Evolutionary conservation across 2,113 vertebrate genomes (phyloP).

Genomic region (Pao palembangensis): DNA sequence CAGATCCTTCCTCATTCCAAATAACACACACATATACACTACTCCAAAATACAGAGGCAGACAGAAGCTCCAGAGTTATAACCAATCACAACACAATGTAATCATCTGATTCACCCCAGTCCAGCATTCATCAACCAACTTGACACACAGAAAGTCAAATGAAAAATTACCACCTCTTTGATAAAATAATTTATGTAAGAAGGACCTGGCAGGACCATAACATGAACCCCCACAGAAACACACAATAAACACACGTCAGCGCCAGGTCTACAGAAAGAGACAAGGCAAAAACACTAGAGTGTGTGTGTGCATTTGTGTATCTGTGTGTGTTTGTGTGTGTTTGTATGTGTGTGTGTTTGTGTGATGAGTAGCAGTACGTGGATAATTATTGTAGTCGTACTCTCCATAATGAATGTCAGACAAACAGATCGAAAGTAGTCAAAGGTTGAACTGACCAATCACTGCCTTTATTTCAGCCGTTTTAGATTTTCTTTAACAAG

Average conservation of each 20-base stretch:
- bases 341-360: not conserved
- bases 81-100: slow-evolving; percentile 5
- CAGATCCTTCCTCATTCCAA: slow-evolving; percentile 48
- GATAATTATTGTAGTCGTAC: slow-evolving; percentile 50
- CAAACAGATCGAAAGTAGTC: slow-evolving; percentile 18
- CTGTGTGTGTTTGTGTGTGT: not conserved
- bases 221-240: too few species aligned
- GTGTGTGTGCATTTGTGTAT: too few species aligned
- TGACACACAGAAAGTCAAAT: too few species aligned
- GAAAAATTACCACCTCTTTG: too few species aligned
- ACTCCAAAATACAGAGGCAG: slow-evolving; percentile 44
- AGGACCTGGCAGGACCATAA: too few species aligned
- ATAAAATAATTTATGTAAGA: too few species aligned
- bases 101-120: slow-evolving; percentile 5
- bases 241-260: too few species aligned
- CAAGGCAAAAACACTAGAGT: too few species aligned
- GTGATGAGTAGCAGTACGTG: slow-evolving; percentile 53
- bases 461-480: not conserved
- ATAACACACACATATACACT: slow-evolving; percentile 22
- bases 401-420: slow-evolving; percentile 41
- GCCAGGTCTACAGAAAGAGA: too few species aligned
- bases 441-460: not conserved
- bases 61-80: slow-evolving; percentile 28
- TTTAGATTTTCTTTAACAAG: slow-evolving; percentile 5
- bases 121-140: not conserved